Evolutionary conservation across 2,797 vertebrate species (phyloP).

Genomic region (Sebastes taczanowskii): DNA sequence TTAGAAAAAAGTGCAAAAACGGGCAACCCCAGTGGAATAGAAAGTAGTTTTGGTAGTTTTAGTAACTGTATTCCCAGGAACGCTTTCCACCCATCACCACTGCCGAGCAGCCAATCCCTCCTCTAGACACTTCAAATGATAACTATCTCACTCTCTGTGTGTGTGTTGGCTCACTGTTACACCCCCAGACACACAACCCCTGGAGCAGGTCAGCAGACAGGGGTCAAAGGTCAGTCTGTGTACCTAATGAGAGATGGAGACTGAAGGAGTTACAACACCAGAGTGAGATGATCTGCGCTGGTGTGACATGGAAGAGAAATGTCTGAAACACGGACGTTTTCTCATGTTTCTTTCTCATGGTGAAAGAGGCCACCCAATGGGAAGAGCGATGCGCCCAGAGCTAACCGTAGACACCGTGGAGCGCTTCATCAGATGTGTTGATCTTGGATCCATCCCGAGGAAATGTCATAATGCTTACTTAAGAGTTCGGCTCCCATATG

Average conservation of each 20-base stretch:
- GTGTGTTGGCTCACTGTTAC: constrained; percentile 30
- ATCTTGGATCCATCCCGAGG: constrained; percentile 39
- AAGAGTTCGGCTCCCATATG: constrained; percentile 21
- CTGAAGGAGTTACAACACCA: constrained; percentile 24
- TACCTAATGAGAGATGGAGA: constrained; percentile 42
- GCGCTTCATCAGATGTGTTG: constrained; percentile 27
- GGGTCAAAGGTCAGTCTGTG: constrained; percentile 49
- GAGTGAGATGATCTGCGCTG: constrained; percentile 9
- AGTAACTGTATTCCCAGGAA: not conserved
- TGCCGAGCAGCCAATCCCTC: not conserved
- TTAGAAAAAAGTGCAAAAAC: not conserved
- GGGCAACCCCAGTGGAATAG: rapidly evolving
- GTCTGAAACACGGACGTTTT: not conserved
- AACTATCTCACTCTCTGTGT: constrained; percentile 29
- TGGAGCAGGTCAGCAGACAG: constrained; percentile 42
- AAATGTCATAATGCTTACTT: constrained; percentile 48
- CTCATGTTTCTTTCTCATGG: not conserved
- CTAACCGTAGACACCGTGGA: not conserved
- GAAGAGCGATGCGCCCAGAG: not conserved
- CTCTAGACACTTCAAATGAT: constrained; percentile 34
- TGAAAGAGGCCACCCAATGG: constrained; percentile 18
- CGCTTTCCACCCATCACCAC: not conserved
- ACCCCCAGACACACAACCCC: constrained; percentile 15
- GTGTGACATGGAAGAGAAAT: constrained; percentile 4
- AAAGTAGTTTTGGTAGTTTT: not conserved